Percentiles rank a stretch among this genome's conserved stretches.
These are phyloP conservation scores for Florisuga fusca DNA, from an alignment of 2,797 vertebrate species.

Conservation along the genomic window DNA sequence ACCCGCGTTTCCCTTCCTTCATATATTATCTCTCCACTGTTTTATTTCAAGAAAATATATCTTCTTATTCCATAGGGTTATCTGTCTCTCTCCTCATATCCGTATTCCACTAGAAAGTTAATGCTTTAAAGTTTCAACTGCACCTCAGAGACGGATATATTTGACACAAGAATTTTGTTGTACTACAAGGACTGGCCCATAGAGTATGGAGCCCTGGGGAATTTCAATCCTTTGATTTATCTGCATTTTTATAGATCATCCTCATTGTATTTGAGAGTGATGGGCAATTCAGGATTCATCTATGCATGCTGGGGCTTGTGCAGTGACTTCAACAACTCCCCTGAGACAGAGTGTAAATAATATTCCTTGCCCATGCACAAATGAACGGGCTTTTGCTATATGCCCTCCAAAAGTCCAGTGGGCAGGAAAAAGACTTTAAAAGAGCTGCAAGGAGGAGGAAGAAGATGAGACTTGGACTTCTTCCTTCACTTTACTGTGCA, in stretches of 20 bases:
- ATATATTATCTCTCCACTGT: neutral
- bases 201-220: neutral
- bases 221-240: slow-evolving; percentile 37
- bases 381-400: neutral
- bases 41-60: neutral
- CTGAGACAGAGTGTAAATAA: slow-evolving; percentile 41
- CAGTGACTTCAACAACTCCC: slow-evolving; percentile 35
- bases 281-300: slow-evolving; percentile 52
- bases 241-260: slow-evolving; percentile 46
- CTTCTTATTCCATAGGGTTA: neutral
- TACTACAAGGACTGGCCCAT: slow-evolving; percentile 19
- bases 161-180: slow-evolving; percentile 36
- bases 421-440: neutral
- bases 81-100: neutral
- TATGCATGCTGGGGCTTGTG: slow-evolving; percentile 14
- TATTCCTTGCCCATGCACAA: neutral
- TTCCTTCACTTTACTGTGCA: neutral
- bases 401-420: neutral
- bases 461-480: neutral
- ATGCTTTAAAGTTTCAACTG: slow-evolving; percentile 40
- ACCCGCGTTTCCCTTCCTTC: neutral
- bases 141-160: slow-evolving; percentile 19
- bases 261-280: slow-evolving; percentile 45
- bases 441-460: neutral
- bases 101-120: slow-evolving; percentile 46